These are phyloP conservation scores for Oscheius sp. DNA, from an alignment of 2,888 invertebrate genomes.

Conservation along the genomic window DNA sequence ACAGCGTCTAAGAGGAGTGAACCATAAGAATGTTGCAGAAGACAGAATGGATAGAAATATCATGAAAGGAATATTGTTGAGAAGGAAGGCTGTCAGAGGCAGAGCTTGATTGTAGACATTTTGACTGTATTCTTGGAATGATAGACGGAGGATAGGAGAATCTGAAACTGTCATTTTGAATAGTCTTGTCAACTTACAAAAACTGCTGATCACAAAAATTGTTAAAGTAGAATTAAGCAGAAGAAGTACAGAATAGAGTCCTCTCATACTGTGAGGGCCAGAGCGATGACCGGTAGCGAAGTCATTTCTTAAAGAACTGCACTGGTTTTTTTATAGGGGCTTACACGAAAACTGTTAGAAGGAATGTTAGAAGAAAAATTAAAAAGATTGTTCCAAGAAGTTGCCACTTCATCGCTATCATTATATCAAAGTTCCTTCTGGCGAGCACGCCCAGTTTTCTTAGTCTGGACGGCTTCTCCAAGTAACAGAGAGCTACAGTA, in stretches of 20 bases:
- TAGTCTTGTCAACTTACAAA: conserved; percentile 5
- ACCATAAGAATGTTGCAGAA: conserved; percentile 12
- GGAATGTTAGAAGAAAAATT: neutral
- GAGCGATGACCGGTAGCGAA: conserved; percentile 8
- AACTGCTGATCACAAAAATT: neutral
- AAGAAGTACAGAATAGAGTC: conserved; percentile 1
- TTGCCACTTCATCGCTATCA: neutral
- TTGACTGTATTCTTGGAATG: conserved; percentile 10
- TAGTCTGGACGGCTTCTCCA: neutral
- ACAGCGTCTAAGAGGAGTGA: neutral
- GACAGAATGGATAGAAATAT: neutral
- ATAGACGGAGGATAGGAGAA: conserved; percentile 1
- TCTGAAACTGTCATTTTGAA: neutral
- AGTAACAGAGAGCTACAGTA: conserved; percentile 28
- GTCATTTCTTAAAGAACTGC: conserved; percentile 5
- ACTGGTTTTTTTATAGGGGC: neutral
- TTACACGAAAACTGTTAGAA: conserved; percentile 11
- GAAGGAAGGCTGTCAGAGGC: neutral
- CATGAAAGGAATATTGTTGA: neutral
- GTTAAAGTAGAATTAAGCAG: neutral
- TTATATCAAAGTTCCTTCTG: conserved; percentile 4
- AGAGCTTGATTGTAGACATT: conserved; percentile 17
- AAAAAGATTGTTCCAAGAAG: neutral
- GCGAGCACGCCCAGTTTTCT: conserved; percentile 1
- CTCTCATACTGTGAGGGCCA: conserved; percentile 17